Base-by-base conservation (phyloP, 2,888 invertebrate species). In the Napeogenes inachia region DNA sequence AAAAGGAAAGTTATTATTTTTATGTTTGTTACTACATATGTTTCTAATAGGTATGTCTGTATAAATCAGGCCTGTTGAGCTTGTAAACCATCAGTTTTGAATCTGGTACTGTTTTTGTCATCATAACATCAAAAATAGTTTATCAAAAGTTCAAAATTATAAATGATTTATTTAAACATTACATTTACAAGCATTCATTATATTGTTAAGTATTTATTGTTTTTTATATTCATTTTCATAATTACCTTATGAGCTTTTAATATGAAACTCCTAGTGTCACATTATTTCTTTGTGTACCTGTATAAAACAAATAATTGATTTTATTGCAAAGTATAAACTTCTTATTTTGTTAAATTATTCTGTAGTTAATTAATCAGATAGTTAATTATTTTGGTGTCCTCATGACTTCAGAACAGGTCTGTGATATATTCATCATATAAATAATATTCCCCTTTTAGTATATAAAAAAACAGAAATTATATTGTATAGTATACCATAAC, bases 21-120 rank as follows among this genome's bases (percentile, higher is more conserved):
- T 33, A 21, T 35, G 32, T 4, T 4, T 45, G 13, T 45, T 8
- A 8, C 45, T 32, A n/a, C 4, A 30, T 50, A 12, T 12, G 32
- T 35, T 3, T 45, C 0, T n/a, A 50, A 8, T 8, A 10, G 2
- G 6, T 35, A 50, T 3, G 3, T 30, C 21, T 21, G 32, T 45
- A 30, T n/a, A 4, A 47, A 54, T 71, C 71, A 71, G 71, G 64
- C 71, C 71, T 71, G 71, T 71, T 68, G 68, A 68, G 68, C 68
- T 68, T 62, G 63, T 64, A 64, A 68, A 47, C 68, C 68, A 64
- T 66, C 68, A 68, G 60, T 42, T 12, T 32, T 54, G 38, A n/a
- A 21, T 61, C 56, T 56, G 56, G 60, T 56, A 61, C 56, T 8
- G 6, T 42, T 54, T 30, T 59, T 59, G 54, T 65, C 65, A 66